Conservation (phyloP, 1,140 invertebrate species). For the Dendrolimus punctatus region DNA sequence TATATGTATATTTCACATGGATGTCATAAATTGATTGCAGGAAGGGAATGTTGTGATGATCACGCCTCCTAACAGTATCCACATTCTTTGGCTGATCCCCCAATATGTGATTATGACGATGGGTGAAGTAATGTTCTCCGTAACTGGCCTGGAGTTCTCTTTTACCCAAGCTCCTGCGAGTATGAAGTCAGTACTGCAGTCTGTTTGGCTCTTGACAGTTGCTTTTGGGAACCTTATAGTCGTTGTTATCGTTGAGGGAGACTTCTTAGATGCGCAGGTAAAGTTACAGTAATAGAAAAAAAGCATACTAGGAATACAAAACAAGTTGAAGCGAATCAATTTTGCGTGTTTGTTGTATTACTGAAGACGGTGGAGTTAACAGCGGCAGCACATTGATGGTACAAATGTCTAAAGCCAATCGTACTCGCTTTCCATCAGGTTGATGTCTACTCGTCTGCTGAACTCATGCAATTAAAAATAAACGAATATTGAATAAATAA, state of each 20-base stretch:
- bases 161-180: conserved; percentile 89
- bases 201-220: conserved; percentile 91
- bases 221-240: conserved; percentile 95
- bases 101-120: conserved; percentile 91
- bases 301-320: no score
- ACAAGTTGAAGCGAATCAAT: no score
- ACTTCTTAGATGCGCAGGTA: conserved; percentile 79
- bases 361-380: no score
- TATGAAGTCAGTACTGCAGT: conserved; percentile 95
- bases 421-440: no score
- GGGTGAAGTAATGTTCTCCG: conserved; percentile 89
- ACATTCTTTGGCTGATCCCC: conserved; percentile 88
- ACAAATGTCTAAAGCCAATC: no score
- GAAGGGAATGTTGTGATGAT: conserved; percentile 51
- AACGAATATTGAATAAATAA: no score
- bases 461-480: no score
- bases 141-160: conserved; percentile 94
- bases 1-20: conserved; percentile 2
- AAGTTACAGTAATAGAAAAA: conserved; percentile 70
- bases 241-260: conserved; percentile 82
- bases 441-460: no score
- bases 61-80: conserved; percentile 80
- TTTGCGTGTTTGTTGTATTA: no score
- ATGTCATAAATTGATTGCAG: conserved; percentile 20
- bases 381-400: no score